Percentiles rank a stretch among this genome's conserved stretches.
Conservation (phyloP, 2,888 invertebrate genomes). For the Nesidiocoris tenuis region DNA sequence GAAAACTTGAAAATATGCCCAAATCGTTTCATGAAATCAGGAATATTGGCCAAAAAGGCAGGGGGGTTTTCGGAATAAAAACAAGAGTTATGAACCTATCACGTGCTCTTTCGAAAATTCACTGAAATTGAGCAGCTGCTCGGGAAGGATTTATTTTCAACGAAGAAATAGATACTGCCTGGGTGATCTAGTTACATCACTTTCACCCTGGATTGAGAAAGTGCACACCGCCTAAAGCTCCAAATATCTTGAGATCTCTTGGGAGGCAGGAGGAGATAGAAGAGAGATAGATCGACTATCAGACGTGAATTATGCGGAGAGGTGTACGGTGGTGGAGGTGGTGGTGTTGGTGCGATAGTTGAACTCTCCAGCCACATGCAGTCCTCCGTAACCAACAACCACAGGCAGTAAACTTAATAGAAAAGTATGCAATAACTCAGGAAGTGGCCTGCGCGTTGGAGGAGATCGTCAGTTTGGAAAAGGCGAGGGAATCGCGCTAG, state of each 20-base stretch:
- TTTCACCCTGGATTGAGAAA: not conserved
- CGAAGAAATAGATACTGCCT: no score
- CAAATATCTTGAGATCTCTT: not conserved
- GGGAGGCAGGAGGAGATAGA: not conserved
- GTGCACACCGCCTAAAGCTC: not conserved
- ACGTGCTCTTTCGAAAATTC: no score
- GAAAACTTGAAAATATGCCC: no score
- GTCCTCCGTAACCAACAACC: not conserved
- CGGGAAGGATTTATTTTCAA: no score
- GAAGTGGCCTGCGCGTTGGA: not conserved
- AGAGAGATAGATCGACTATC: constrained; percentile 17
- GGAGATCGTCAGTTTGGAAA: not conserved
- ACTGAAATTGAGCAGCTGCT: no score
- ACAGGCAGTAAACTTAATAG: constrained; percentile 11
- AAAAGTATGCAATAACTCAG: constrained; percentile 27
- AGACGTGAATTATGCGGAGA: constrained; percentile 13
- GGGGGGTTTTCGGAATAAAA: no score
- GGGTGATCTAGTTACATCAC: no score
- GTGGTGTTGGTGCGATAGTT: no score
- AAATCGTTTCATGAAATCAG: no score
- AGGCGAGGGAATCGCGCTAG: not conserved
- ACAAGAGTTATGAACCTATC: no score
- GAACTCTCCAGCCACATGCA: not conserved
- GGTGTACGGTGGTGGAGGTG: constrained; percentile 6
- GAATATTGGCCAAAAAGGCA: no score